Base-by-base conservation (phyloP, 2,797 vertebrate species). In the Phylloscopus collybita region DNA sequence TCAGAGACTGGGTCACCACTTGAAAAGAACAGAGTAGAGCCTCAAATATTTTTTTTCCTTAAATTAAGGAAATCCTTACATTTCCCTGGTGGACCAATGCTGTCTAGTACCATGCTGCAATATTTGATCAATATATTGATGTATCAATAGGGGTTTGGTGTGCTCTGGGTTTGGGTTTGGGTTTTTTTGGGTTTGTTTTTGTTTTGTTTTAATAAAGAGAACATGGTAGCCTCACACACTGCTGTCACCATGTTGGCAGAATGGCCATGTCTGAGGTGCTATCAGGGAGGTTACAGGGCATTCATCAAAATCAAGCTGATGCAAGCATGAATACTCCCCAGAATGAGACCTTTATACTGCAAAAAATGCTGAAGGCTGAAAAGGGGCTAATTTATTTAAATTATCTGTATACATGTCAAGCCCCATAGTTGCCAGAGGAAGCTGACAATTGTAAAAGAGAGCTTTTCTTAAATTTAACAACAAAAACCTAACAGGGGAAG, bases 331-430 rank as follows among this genome's bases (percentile, higher is more conserved):
- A 86, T 94, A 96, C 92, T 97, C 95, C 80, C 87, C 97, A 96
- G 95, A 97, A 97, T 96, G 93, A 97, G 84, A 84, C 92, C 96
- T 97, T 97, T 92, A 86, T 95, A 86, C 92, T 93, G 89, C 90
- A 97, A 96, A 98, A 98, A 97, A 85, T 97, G 97, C 98, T 97
- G 97, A 97, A 96, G 95, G 97, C 97, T 97, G 97, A 96, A 97
- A 97, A 96, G 89, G 94, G 96, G 85, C 96, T 97, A 97, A 97
- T 97, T 97, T 98, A 97, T 97, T 98, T 97, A 97, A 97, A 98
- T 98, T 97, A 97, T 94, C 96, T 95, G 84, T 97, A 94, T 95
- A 97, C 82, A 60, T 97, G 97, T 98, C 97, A 97, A 98, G 86
- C 92, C 96, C 94, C 88, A 79, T 80, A 95, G 81, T 97, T 97